Conservation (phyloP, 2,888 invertebrate species). For the Athalia circularis region DNA sequence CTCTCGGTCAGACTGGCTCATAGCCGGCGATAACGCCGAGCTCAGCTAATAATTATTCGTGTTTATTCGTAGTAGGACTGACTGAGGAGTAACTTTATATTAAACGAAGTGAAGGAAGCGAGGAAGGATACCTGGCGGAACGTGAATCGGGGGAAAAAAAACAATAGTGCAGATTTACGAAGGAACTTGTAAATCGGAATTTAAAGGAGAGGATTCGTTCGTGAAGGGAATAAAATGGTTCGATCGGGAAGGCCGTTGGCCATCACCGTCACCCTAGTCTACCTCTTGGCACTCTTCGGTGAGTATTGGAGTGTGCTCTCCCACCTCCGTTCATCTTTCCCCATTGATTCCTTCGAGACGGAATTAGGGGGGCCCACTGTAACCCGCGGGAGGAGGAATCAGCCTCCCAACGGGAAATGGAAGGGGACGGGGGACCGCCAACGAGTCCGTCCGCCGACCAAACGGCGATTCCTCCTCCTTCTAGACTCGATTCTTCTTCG, state of each 20-base stretch:
- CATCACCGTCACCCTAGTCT: conserved; percentile 63
- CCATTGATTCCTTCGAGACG: conserved; percentile 36
- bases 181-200: neutral
- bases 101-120: conserved; percentile 53
- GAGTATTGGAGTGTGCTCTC: conserved; percentile 54
- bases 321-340: conserved; percentile 30
- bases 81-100: conserved; percentile 43
- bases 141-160: conserved; percentile 43
- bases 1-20: conserved; percentile 42
- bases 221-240: conserved; percentile 58
- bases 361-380: neutral
- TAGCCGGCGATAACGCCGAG: conserved; percentile 59
- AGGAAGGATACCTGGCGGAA: conserved; percentile 52
- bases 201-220: conserved; percentile 46
- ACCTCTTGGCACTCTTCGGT: conserved; percentile 68
- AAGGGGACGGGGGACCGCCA: conserved; percentile 20
- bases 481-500: conserved; percentile 26
- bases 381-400: conserved; percentile 5
- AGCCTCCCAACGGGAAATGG: conserved; percentile 17
- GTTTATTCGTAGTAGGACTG: conserved; percentile 65
- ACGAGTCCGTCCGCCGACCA: conserved; percentile 27
- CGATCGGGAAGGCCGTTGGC: conserved; percentile 58
- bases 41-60: conserved; percentile 66
- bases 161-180: neutral
- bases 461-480: conserved; percentile 27